Conservation (phyloP, 2,888 invertebrate species). For the Nesidiocoris tenuis region DNA sequence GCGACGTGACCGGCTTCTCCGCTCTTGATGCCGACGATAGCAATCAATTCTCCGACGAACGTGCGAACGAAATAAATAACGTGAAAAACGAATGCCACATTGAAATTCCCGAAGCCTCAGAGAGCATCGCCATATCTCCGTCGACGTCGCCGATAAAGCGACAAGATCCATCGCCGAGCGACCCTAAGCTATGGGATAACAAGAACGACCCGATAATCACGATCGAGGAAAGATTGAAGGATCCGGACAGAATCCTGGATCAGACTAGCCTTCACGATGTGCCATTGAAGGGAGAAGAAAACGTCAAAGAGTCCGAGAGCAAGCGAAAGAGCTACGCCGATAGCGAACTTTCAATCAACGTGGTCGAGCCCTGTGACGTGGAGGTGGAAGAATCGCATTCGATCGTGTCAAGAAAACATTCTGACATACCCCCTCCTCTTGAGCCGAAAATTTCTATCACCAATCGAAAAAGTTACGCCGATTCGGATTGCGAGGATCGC, state of each 20-base stretch:
- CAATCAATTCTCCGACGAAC: background rate
- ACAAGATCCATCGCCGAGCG: slow-evolving; percentile 12
- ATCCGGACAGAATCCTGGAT: background rate
- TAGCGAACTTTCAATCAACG: background rate
- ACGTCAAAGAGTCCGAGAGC: background rate
- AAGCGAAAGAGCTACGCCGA: slow-evolving; percentile 2
- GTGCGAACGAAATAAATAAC: background rate
- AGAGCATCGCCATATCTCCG: slow-evolving; percentile 8
- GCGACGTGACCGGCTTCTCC: background rate
- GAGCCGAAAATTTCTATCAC: slow-evolving; percentile 34
- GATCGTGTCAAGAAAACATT: background rate
- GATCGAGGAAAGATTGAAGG: background rate
- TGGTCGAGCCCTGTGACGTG: background rate
- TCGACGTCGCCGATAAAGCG: slow-evolving; percentile 6
- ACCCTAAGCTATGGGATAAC: slow-evolving; percentile 15
- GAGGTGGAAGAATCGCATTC: background rate
- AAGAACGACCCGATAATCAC: background rate
- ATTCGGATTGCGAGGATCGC: slow-evolving; percentile 23
- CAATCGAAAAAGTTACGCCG: background rate
- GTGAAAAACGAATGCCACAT: slow-evolving; percentile 6
- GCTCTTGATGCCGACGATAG: background rate
- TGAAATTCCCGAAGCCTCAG: background rate
- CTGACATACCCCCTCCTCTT: background rate
- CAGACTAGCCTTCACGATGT: background rate
- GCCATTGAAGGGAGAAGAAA: background rate